Evolutionary conservation across 1,140 invertebrate species (phyloP), one percentile per base, ranked within the genome.

Genomic region (Camponotus floridanus): DNA sequence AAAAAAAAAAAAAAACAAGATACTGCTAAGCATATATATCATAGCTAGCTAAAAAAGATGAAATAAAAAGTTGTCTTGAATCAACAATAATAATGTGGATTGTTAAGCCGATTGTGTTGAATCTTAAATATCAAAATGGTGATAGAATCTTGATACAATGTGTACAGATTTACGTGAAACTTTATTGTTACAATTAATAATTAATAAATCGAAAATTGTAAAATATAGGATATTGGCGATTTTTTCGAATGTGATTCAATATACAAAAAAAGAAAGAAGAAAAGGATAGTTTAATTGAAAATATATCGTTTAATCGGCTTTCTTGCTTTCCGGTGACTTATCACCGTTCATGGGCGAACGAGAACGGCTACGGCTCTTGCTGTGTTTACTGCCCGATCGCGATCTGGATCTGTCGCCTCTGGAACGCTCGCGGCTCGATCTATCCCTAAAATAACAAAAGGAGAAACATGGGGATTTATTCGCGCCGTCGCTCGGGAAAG

Each of bases 291-390:
- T 57, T 81, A 67, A 45, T 48, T 51, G 5, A 51, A 51, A 51
- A 51, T 51, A 57, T 48, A 13, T 65, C 36, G 51, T 42, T 86
- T 73, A 94, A 89, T 95, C 94, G 68, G 92, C 93, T 84, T 94
- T 94, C 36, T 92, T 94, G 79, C 85, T 93, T 81, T 95, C 94
- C n/a, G 95, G 95, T 13, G 95, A 96, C 89, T 95, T 95, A 78
- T 96, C 95, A 21, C 95, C 96, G 84, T 96, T 96, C 93, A 95
- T 96, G 26, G 96, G 95, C 0, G 94, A 94, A 76, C 94, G 95
- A 39, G 95, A 96, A 45, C 94, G 96, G 85, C 95, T 95, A 62
- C 95, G 96, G 85, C 96, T 96, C 86, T 95, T 96, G 86, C 95
- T 95, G 86, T 95, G 95, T 94, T 96, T 95, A 85, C 95, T 95